Evolutionary conservation across 2,888 invertebrate genomes (phyloP).

Genomic region (Harmothoe impar): DNA sequence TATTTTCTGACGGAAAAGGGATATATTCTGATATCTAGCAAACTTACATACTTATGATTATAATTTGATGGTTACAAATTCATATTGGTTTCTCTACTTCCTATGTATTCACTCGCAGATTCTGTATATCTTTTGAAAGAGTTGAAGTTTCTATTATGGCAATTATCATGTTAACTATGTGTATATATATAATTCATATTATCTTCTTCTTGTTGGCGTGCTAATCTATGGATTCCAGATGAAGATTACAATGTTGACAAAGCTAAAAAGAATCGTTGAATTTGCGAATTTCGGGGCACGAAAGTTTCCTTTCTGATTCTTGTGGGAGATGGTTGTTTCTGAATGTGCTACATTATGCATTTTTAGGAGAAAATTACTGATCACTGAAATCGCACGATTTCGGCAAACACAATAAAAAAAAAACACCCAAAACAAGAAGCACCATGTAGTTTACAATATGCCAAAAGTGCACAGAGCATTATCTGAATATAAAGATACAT

Average conservation of each 20-base stretch:
- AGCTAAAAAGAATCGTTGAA: no score
- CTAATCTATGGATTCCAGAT: background rate
- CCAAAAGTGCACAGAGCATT: no score
- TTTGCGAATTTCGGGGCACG: background rate
- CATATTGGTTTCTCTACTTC: background rate
- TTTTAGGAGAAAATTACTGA: no score
- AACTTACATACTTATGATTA: background rate
- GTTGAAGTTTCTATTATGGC: background rate
- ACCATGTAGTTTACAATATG: no score
- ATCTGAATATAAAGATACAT: no score
- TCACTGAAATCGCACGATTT: no score
- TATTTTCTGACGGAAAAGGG: background rate
- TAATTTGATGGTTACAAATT: background rate
- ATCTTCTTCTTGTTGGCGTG: background rate
- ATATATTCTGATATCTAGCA: constrained; percentile 26
- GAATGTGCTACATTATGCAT: no score
- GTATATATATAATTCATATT: background rate
- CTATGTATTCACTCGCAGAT: constrained; percentile 15
- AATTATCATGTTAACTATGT: background rate
- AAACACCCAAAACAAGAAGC: no score
- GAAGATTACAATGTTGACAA: background rate
- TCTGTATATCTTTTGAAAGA: constrained; percentile 33
- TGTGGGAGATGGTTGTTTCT: no score
- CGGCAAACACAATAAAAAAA: no score
- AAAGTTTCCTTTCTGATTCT: background rate